Evolutionary conservation across 2,888 invertebrate species (phyloP), one percentile per base, ranked within the genome.

Genomic region (Leptinotarsa haldemani): DNA sequence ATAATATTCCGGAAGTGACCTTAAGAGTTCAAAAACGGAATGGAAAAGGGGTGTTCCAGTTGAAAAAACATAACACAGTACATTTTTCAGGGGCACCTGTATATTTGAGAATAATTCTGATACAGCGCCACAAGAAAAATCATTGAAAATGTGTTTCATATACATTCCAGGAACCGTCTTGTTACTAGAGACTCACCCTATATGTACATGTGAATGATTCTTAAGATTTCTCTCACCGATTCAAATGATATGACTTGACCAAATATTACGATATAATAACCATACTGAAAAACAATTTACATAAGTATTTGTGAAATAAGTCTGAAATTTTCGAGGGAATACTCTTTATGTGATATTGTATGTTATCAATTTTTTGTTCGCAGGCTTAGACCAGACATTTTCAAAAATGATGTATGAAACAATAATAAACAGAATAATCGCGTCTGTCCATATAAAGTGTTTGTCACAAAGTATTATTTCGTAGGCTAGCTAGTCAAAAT

Each of bases 301-400:
- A 65, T 50, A 52, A 46, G 71, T 77, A 74, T 73, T 74, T 71
- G 71, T 74, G 71, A 77, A 74, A 72, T 79, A 85, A 85, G 85
- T 85, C 85, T 85, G 85, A 85, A 79, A 80, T 83, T 53, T 40
- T 67, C 40, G 67, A 66, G 30, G 66, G 30, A 67, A 82, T 84
- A 83, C 82, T 82, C 81, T 83, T 78, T 80, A 83, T 85, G 85
- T 85, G 85, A 85, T 85, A 85, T 81, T 82, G 81, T 82, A 82
- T 76, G 82, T 80, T 80, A 78, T 80, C 78, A 75, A 79, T 68
- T 66, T 69, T 70, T 72, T 70, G 63, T 67, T 30, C 9, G 30
- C 46, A 25, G 48, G 58, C 47, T 58, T 69, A 25, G 50, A 25
- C 30, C 40, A 16, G 30, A 22, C 48, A 53, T 52, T 46, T 63